Conservation (phyloP, 2,888 invertebrate species). For the Steinernema carpocapsae region DNA sequence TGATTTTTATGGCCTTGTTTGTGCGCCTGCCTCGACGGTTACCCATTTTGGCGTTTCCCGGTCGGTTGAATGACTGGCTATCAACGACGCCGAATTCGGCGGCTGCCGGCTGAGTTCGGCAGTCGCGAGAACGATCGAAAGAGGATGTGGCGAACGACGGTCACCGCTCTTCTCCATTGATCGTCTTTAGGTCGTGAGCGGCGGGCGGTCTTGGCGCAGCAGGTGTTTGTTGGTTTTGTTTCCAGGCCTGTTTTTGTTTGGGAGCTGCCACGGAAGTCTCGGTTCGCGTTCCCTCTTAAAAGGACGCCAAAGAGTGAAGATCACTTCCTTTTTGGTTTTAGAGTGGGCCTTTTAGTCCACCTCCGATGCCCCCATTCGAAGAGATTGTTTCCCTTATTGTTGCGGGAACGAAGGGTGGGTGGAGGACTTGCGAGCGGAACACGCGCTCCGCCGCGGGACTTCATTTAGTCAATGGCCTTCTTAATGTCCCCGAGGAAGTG, state of each 20-base stretch:
- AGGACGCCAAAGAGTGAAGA: neutral
- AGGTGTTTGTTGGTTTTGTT: slow-evolving; percentile 35
- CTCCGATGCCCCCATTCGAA: neutral
- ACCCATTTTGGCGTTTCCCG: neutral
- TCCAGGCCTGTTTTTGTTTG: slow-evolving; percentile 33
- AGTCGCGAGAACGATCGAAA: slow-evolving; percentile 26
- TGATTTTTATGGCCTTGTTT: neutral
- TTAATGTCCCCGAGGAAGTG: neutral
- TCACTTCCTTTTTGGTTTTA: too few species aligned
- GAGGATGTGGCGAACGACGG: slow-evolving; percentile 35
- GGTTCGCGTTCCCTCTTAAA: neutral
- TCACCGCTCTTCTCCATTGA: slow-evolving; percentile 29
- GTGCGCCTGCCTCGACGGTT: neutral
- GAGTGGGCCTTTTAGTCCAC: too few species aligned
- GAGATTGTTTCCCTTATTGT: slow-evolving; percentile 7
- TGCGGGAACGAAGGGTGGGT: neutral
- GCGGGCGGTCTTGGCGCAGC: slow-evolving; percentile 35
- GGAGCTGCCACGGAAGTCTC: slow-evolving; percentile 28
- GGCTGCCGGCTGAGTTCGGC: slow-evolving; percentile 1
- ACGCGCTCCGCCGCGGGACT: neutral
- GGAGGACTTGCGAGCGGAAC: neutral
- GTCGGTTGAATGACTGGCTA: too few species aligned
- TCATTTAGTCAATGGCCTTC: neutral
- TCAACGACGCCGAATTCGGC: slow-evolving; percentile 19
- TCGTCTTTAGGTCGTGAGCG: slow-evolving; percentile 33